Evolutionary conservation across 2,888 invertebrate genomes (phyloP), one percentile per base, ranked within the genome.

Genomic region (Ochlodes sylvanus): DNA sequence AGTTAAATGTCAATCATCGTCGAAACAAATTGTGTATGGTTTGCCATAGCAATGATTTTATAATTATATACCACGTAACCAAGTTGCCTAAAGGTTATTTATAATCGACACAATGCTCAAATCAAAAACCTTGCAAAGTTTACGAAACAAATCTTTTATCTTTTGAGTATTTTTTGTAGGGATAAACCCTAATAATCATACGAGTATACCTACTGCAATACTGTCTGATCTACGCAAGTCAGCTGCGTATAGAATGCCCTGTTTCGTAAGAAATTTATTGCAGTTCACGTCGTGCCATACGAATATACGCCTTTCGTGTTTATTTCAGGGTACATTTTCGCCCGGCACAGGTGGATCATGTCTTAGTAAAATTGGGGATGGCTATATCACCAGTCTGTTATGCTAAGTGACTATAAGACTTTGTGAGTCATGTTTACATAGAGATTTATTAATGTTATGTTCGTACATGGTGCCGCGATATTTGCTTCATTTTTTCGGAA

Each of bases 191-290:
- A 14, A 52, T 17, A 52, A 52, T 21, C 10, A 12, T 12, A 9
- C 38, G 10, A 1, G 21, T 52, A 14, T 21, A 52, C 19, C 15
- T 10, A 34, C 56, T 63, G n/a, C 44, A 44, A 17, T 42, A 52
- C 44, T 50, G 19, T 41, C 56, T 70, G 69, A 47, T 72, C 69
- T 72, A 68, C 69, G 68, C 50, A 63, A 61, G 57, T 44, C 57
- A 50, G 61, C 42, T 70, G 73, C 71, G 70, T 68, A 70, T 42
- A 63, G 66, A 67, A 70, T 69, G 70, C 69, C 72, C 60, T 55
- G 66, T 32, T 68, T 69, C 68, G 66, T 72, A 71, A 70, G 71
- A 71, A 73, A 72, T 73, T 72, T 71, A 73, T 73, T 73, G 70
- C 72, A 63, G 55, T 61, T n/a, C 19, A 32, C 19, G 19, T 4